Percentiles rank a stretch among this genome's conserved stretches.
Conservation (phyloP, 2,797 vertebrate species). For the Centroberyx gerrardi region DNA sequence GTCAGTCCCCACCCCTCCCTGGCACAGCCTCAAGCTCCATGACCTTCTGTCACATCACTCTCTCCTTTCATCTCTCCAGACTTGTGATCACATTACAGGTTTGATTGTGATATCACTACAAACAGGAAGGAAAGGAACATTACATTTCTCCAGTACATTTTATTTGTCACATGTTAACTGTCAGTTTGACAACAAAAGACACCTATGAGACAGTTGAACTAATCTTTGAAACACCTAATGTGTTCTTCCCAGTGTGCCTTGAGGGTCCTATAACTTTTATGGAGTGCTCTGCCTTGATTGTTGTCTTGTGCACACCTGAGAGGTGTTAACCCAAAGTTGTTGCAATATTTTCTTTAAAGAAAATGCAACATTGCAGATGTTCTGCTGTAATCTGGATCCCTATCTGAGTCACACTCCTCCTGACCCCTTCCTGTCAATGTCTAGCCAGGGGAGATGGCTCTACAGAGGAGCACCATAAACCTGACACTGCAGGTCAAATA, state of each 20-base stretch:
- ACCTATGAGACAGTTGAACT: neutral
- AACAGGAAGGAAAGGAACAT: slow-evolving; percentile 12
- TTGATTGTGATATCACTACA: slow-evolving; percentile 28
- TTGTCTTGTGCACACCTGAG: slow-evolving; percentile 19
- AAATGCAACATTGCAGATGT: slow-evolving; percentile 3
- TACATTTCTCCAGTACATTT: neutral
- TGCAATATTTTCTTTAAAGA: slow-evolving; percentile 18
- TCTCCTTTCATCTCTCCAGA: slow-evolving; percentile 44
- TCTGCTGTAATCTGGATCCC: neutral
- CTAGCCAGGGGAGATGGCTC: slow-evolving; percentile 23
- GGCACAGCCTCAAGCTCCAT: slow-evolving; percentile 24
- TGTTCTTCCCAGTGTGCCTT: slow-evolving; percentile 18
- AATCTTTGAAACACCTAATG: slow-evolving; percentile 2
- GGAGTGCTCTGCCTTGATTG: slow-evolving; percentile 19
- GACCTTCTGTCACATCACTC: slow-evolving; percentile 41
- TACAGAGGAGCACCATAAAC: slow-evolving; percentile 49
- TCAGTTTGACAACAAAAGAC: slow-evolving; percentile 17
- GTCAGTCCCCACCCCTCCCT: neutral
- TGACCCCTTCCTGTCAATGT: slow-evolving; percentile 7
- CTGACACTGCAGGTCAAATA: slow-evolving; percentile 48
- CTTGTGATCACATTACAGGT: slow-evolving; percentile 31
- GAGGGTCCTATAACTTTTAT: slow-evolving; percentile 11
- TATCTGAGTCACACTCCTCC: slow-evolving; percentile 3
- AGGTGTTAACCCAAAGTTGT: slow-evolving; percentile 16
- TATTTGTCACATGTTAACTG: slow-evolving; percentile 1